Base-by-base conservation (phyloP, 2,888 invertebrate genomes). In the Brenthis ino region DNA sequence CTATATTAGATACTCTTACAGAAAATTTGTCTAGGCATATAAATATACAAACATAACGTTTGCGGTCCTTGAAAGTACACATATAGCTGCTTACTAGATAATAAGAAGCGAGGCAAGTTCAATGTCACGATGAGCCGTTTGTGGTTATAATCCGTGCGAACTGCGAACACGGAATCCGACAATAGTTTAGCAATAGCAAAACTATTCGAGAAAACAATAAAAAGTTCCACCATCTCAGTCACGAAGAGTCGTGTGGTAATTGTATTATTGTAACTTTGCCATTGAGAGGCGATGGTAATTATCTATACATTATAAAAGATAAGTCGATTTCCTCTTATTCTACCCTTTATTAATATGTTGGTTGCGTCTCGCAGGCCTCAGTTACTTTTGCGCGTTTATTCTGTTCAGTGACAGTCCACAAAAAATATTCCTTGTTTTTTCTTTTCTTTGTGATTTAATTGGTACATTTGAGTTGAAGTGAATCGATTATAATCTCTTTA, bases 61-160 rank as follows among this genome's bases (percentile, higher is more conserved):
- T 28, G 14, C 50, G 68, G 54, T 70, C 57, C 14, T 13, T 56
- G n/a, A 48, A 57, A 61, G 54, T 20, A 20, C 67, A 33, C 20
- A 28, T 51, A 24, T 24, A 50, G 13, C 12, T 3, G 37, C 37
- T 43, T n/a, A 55, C 48, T 14, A 28, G 53, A 57, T 64, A 63
- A 63, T 33, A 50, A 68, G 47, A 60, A 61, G 53, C 67, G 54
- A 70, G 16, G 20, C 73, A 74, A 75, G 75, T 75, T 75, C 75
- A 75, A 73, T 70, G 75, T 73, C 72, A 73, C 70, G 74, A 74
- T 64, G 71, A 68, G 68, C 37, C 37, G 56, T 57, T 66, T 20
- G 65, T 61, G 51, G 64, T 54, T 50, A 61, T 47, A 54, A 65
- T 33, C 61, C 54, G 64, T 57, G 61, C 65, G 50, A 20, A 64